Evolutionary conservation across 2,113 vertebrate genomes (phyloP), one percentile per base, ranked within the genome.

Genomic region (Centrocercus urophasianus): DNA sequence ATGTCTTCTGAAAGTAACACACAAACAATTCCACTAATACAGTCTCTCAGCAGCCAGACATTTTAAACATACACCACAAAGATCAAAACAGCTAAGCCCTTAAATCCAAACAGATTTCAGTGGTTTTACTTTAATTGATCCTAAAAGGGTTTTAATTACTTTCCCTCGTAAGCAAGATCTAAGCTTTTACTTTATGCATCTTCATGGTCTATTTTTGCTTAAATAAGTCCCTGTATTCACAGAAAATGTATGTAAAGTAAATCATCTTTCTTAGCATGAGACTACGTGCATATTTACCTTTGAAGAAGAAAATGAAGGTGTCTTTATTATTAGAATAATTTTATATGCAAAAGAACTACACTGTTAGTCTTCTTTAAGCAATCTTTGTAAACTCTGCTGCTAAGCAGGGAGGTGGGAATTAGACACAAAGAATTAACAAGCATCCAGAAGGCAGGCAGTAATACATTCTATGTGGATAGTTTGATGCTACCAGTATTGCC

Each of bases 131-230:
- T 91, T 60, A 83, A 91, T 12, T 84, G 86, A 92, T 86, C 38
- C 65, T 90, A 67, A 95, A 94, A 95, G 20, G 11, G 18, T 42
- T 91, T 93, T 86, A 73, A 91, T 94, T 89, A 77, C 72, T 91
- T 94, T 79, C 72, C 47, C 83, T 71, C 47, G 65, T 71, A 81
- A 86, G 56, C 47, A 76, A 77, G 47, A 88, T n/a, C 25, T 60
- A 88, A 91, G 70, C 67, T 91, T 75, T 78, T 63, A 18, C 7
- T 60, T 83, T 56, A 73, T 3, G 11, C 10, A 19, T 88, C 47
- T 90, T 88, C 47, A n/a, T 10, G n/a, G 52, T 19, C 65, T 86
- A 5, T 32, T 93, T 93, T 81, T 81, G 24, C 66, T 86, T 78
- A 64, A 85, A 2, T 63, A 80, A 83, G 13, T 36, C 74, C 42